Evolutionary conservation across 2,888 invertebrate species (phyloP).

Genomic region (Torymus texanus): DNA sequence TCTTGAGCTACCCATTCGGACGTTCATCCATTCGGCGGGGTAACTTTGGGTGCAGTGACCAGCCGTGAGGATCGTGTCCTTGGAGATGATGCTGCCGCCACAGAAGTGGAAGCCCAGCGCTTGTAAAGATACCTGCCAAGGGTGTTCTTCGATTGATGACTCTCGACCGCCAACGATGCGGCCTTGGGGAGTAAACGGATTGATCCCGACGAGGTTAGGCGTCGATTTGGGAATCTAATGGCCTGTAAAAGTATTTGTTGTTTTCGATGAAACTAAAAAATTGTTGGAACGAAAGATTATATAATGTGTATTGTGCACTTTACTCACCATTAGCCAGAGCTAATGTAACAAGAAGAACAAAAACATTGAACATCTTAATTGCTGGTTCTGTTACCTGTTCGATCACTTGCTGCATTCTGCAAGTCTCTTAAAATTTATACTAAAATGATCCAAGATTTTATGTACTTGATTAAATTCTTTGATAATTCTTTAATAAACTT

Average conservation of each 20-base stretch:
- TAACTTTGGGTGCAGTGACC: slow-evolving; percentile 77
- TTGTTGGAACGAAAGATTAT: background rate
- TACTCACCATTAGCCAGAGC: background rate
- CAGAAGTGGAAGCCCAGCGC: slow-evolving; percentile 76
- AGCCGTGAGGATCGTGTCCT: slow-evolving; percentile 78
- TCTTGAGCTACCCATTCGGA: slow-evolving; percentile 76
- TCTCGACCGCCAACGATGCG: slow-evolving; percentile 77
- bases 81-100: slow-evolving; percentile 78
- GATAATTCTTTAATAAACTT: too few relatives aligned
- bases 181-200: slow-evolving; percentile 62
- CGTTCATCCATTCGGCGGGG: slow-evolving; percentile 52
- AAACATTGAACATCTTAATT: background rate
- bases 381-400: too few relatives aligned
- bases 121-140: slow-evolving; percentile 76
- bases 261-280: background rate
- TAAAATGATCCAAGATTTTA: too few relatives aligned
- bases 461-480: too few relatives aligned
- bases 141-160: slow-evolving; percentile 76
- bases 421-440: too few relatives aligned
- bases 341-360: background rate
- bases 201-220: slow-evolving; percentile 6
- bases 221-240: background rate
- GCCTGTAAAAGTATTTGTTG: slow-evolving; percentile 17
- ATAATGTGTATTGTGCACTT: background rate
- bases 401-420: too few relatives aligned